phyloP scores from a whole-genome alignment of 2,888 invertebrate genomes.

The Villa cingulata region DNA sequence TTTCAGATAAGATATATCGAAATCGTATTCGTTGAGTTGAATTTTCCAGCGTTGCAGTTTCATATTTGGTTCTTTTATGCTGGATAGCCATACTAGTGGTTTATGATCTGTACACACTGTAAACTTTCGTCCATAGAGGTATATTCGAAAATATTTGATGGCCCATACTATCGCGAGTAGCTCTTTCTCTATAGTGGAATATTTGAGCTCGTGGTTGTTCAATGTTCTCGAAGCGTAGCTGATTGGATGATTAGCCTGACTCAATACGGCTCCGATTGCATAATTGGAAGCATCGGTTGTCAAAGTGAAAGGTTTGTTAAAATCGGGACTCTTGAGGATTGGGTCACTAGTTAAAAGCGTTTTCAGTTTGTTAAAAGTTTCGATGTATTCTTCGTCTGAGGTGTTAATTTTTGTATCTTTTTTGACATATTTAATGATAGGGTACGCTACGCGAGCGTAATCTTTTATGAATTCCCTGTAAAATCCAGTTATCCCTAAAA shows the following conservation, averaged over 20 bases:
- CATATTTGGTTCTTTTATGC: neutral
- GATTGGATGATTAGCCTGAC: constrained; percentile 19
- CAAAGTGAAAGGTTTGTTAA: constrained; percentile 15
- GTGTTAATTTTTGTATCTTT: too few species aligned
- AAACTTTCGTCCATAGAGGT: constrained; percentile 18
- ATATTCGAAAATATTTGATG: constrained; percentile 19
- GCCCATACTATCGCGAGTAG: constrained; percentile 12
- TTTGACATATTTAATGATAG: too few species aligned
- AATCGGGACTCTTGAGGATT: neutral
- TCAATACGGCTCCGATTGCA: constrained; percentile 19
- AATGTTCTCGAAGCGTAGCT: constrained; percentile 20
- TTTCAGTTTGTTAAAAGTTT: too few species aligned
- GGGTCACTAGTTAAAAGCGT: too few species aligned
- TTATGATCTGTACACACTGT: neutral
- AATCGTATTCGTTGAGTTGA: neutral
- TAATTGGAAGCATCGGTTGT: constrained; percentile 21
- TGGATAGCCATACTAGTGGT: neutral
- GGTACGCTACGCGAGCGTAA: too few species aligned
- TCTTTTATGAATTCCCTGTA: too few species aligned
- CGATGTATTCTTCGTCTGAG: too few species aligned
- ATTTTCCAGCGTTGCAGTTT: neutral
- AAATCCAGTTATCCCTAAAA: too few species aligned
- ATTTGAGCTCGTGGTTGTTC: constrained; percentile 16
- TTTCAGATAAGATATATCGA: neutral
- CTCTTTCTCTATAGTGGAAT: constrained; percentile 19